Conservation (phyloP, 2,888 invertebrate species). For the Uropetala carovei region DNA sequence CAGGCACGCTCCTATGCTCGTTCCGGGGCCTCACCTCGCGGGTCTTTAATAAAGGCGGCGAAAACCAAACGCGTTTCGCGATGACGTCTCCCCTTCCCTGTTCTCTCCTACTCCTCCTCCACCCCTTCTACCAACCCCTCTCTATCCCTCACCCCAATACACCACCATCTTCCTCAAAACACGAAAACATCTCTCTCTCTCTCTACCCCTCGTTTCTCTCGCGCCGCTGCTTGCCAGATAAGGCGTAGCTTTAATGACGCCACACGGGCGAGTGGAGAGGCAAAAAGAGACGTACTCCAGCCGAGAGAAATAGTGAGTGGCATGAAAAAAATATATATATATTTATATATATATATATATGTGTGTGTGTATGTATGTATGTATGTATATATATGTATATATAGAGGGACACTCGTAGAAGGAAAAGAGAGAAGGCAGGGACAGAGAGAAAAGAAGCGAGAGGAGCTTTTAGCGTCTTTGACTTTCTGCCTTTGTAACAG, state of each 20-base stretch:
- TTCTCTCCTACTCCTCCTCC: not conserved
- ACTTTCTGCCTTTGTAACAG: too few relatives aligned
- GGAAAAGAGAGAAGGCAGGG: not conserved
- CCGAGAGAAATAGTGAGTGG: not conserved
- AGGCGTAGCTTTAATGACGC: not conserved
- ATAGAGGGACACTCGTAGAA: not conserved
- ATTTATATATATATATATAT: not conserved
- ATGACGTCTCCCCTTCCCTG: not conserved
- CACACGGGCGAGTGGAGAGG: not conserved
- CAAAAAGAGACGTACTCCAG: not conserved
- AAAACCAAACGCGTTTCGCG: not conserved
- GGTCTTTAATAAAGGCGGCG: not conserved
- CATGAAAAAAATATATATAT: too few relatives aligned
- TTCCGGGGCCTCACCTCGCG: constrained; percentile 10
- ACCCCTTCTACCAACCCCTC: too few relatives aligned
- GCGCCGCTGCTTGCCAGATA: not conserved
- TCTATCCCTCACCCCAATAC: not conserved
- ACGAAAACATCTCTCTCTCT: not conserved
- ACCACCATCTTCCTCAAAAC: not conserved
- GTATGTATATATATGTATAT: not conserved
- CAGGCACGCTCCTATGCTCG: constrained; percentile 6
- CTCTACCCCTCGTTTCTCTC: not conserved
- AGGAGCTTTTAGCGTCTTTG: too few relatives aligned
- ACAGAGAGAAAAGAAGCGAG: too few relatives aligned
- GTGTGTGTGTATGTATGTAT: not conserved